Evolutionary conservation across 2,888 invertebrate species (phyloP).

Genomic region (Scaptomyza reducta): DNA sequence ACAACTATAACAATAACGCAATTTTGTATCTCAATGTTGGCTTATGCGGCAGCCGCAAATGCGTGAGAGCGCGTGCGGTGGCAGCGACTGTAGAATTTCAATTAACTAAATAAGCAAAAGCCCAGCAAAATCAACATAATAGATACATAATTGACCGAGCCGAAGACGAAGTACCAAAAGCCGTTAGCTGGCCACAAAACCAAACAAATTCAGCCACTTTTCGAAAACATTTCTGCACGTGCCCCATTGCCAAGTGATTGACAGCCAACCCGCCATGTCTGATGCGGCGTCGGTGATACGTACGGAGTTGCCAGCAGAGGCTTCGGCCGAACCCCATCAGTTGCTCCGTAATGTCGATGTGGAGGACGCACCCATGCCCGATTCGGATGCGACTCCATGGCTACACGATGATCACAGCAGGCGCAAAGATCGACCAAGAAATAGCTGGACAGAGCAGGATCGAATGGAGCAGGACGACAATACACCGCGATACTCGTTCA

Average conservation of each 20-base stretch:
- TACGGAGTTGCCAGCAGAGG: constrained; percentile 19
- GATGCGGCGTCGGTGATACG: constrained; percentile 8
- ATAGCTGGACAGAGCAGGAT: background rate
- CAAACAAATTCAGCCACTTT: constrained; percentile 22
- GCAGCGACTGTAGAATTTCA: constrained; percentile 65
- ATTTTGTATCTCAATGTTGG: constrained; percentile 31
- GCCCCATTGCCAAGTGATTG: constrained; percentile 45
- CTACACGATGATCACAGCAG: constrained; percentile 5
- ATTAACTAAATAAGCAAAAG: constrained; percentile 73
- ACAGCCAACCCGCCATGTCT: constrained; percentile 35
- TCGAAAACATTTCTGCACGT: constrained; percentile 64
- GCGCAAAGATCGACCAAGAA: background rate
- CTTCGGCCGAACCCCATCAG: constrained; percentile 19
- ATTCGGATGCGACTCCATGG: constrained; percentile 4
- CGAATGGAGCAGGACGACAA: constrained; percentile 39
- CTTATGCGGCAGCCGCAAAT: constrained; percentile 22
- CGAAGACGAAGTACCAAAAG: constrained; percentile 1
- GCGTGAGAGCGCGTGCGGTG: constrained; percentile 27
- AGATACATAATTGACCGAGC: constrained; percentile 35
- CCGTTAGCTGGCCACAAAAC: constrained; percentile 22
- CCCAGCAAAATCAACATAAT: constrained; percentile 51
- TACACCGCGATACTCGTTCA: constrained; percentile 71
- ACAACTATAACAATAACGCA: background rate
- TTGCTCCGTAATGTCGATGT: constrained; percentile 30
- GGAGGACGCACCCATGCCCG: constrained; percentile 11